Evolutionary conservation across 2,888 invertebrate species (phyloP).

Genomic region (Agrochola litura): DNA sequence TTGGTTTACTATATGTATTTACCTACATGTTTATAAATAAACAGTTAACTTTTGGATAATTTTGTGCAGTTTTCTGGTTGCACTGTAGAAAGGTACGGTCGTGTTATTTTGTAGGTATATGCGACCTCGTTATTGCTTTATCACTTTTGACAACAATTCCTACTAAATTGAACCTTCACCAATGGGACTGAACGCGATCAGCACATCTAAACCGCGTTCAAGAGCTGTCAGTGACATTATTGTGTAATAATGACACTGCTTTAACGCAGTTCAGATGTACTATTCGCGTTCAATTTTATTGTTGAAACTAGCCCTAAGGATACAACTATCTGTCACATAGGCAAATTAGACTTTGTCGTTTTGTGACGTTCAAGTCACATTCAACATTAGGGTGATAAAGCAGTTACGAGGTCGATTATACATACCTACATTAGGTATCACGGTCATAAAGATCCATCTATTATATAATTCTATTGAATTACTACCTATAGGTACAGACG

Average conservation of each 20-base stretch:
- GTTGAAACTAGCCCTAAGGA: too few relatives aligned
- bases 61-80: background rate
- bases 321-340: background rate
- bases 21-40: background rate
- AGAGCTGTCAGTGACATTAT: too few relatives aligned
- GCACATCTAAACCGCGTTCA: too few relatives aligned
- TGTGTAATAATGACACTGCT: too few relatives aligned
- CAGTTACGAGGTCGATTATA: background rate
- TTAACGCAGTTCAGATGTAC: too few relatives aligned
- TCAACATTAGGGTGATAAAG: background rate
- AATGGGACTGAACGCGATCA: too few relatives aligned
- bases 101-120: background rate
- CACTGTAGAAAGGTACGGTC: background rate
- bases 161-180: background rate
- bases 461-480: background rate
- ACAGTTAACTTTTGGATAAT: background rate
- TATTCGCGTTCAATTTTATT: too few relatives aligned
- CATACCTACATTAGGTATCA: background rate
- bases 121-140: background rate
- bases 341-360: background rate
- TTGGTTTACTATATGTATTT: constrained; percentile 3
- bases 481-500: background rate
- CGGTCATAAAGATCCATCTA: background rate
- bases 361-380: background rate
- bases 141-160: background rate